Evolutionary conservation across 2,797 vertebrate species (phyloP).

Genomic region (Potorous gilbertii): DNA sequence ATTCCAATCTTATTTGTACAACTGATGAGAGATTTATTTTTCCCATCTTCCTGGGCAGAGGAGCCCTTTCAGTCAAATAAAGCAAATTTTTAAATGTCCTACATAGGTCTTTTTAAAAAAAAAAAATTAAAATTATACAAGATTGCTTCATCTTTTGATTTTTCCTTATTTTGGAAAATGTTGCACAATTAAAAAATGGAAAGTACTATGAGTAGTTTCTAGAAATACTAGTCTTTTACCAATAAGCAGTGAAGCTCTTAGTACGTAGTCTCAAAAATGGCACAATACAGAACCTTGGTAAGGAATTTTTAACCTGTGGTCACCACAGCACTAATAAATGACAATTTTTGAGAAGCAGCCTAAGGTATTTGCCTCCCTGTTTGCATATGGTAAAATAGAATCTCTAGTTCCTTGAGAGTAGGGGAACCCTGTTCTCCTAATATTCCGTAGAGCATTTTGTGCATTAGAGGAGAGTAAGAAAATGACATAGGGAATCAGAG

Average conservation of each 20-base stretch:
- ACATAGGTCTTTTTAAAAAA: not conserved
- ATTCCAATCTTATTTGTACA: not conserved
- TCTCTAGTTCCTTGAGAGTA: not conserved
- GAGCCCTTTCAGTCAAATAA: not conserved
- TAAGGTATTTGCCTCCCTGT: not conserved
- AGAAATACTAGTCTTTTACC: not conserved
- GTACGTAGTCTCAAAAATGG: not conserved
- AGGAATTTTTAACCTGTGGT: not conserved
- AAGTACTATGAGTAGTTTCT: not conserved
- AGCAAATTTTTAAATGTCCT: not conserved
- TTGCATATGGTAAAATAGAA: not conserved
- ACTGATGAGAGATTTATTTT: not conserved
- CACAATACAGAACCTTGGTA: not conserved
- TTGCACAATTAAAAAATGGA: not conserved
- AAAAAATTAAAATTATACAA: not conserved
- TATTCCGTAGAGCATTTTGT: not conserved
- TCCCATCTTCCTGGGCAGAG: not conserved
- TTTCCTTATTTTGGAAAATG: not conserved
- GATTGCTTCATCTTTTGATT: not conserved
- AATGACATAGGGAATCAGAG: not conserved
- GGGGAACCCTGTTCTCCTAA: not conserved
- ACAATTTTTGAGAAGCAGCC: not conserved
- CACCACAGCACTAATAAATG: not conserved
- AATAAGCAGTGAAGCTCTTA: not conserved
- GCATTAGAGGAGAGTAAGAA: not conserved